Conservation (phyloP, 2,797 vertebrate species). For the Lepus townsendii region DNA sequence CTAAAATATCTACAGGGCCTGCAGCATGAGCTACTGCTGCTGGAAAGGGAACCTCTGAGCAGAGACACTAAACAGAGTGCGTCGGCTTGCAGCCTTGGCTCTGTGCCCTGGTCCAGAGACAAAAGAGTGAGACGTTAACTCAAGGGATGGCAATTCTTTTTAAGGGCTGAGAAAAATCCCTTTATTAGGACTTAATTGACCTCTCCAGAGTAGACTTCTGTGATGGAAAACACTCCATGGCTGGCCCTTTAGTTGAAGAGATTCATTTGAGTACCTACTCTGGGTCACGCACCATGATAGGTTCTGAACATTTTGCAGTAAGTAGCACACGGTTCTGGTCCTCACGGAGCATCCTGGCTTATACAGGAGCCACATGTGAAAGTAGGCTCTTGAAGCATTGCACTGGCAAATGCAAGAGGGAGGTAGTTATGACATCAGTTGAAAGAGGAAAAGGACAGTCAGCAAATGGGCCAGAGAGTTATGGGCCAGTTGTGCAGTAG, state of each 20-base stretch:
- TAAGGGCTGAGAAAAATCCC: conserved; percentile 55
- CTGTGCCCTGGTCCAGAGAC: not conserved
- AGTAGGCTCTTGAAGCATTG: not conserved
- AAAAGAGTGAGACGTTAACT: conserved; percentile 44
- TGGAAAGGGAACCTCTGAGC: conserved; percentile 80
- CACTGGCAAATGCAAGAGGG: not conserved
- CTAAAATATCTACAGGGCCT: conserved; percentile 82
- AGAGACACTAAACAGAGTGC: conserved; percentile 39
- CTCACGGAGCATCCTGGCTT: not conserved
- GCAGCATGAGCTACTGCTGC: conserved; percentile 82
- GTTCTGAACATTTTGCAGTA: not conserved
- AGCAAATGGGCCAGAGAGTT: not conserved
- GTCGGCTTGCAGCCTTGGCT: not conserved
- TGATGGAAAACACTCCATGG: not conserved
- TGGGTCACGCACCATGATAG: not conserved
- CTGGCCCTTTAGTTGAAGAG: not conserved
- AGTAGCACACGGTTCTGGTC: not conserved
- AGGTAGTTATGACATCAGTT: not conserved
- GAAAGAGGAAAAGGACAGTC: not conserved
- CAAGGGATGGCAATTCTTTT: conserved; percentile 20
- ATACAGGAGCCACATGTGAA: not conserved
- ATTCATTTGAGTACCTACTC: conserved; percentile 34
- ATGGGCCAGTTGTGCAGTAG: not conserved
- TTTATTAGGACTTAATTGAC: conserved; percentile 61
- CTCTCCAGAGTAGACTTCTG: conserved; percentile 44